Evolutionary conservation across 2,797 vertebrate genomes (phyloP), one percentile per base, ranked within the genome.

Genomic region (Micropoecilia bifurca): DNA sequence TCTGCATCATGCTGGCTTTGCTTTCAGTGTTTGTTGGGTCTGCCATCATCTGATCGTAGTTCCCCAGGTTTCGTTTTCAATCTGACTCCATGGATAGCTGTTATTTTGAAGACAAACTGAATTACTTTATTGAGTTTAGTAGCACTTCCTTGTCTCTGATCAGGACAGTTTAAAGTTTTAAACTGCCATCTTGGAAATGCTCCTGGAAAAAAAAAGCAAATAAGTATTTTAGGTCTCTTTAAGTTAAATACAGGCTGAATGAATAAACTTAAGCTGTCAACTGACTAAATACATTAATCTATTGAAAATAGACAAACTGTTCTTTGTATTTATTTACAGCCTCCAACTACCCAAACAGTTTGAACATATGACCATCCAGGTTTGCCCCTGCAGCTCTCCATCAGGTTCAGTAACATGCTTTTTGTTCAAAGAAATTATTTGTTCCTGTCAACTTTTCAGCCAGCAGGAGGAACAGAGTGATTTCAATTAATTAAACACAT

Each of bases 401-500:
- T 68, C 63, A 68, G 8, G 36, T 68, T 39, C 30, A 39, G 33
- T 36, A 68, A 68, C 63, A 41, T 41, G 36, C 59, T 22, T 68
- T 68, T 68, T 68, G 36, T 22, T 41, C 33, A 41, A 36, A 68
- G 36, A 20, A 68, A 68, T 22, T 41, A 68, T 22, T 36, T 20
- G 7, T 68, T 39, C 36, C 16, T 66, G 18, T 41, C 61, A 12
- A 18, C 14, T 22, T 41, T 41, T 68, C 20, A 68, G 36, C 78
- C 77, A 78, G 75, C n/a, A 4, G 79, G 73, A 78, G 59, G 76
- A 84, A 78, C 76, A 71, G 59, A 63, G 59, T 14, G 63, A 68
- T 41, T 68, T 41, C 46, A 85, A 88, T 83, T 78, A 82, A 82
- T 85, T 87, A 81, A 88, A 86, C 79, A 84, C 76, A 76, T 73